Conservation (phyloP, 2,797 vertebrate species). For the Lateolabrax maculatus region DNA sequence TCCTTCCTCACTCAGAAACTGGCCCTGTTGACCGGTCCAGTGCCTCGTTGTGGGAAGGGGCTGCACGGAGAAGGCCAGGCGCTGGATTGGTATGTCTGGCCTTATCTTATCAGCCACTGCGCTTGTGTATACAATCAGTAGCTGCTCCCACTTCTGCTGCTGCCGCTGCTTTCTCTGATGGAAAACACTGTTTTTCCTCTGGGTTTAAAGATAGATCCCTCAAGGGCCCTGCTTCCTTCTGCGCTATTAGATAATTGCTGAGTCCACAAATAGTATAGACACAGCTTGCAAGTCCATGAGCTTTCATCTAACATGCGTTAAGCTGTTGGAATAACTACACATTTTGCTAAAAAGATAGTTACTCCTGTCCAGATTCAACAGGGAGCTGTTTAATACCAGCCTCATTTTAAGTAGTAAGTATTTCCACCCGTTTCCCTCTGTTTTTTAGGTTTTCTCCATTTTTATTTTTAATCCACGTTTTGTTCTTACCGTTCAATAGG, state of each 20-base stretch:
- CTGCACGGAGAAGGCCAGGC: constrained; percentile 23
- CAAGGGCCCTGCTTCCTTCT: constrained; percentile 66
- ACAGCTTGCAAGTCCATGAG: constrained; percentile 23
- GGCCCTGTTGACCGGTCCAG: constrained; percentile 42
- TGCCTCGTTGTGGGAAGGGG: constrained; percentile 21
- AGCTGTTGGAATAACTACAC: constrained; percentile 24
- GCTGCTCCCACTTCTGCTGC: constrained; percentile 46
- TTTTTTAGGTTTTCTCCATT: neutral
- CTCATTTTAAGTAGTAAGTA: constrained; percentile 8
- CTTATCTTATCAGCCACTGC: constrained; percentile 77
- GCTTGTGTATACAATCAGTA: constrained; percentile 67
- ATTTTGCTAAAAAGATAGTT: constrained; percentile 19
- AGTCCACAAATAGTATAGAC: constrained; percentile 49
- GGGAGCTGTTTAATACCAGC: constrained; percentile 14
- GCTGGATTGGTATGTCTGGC: constrained; percentile 59
- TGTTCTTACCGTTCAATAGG: neutral
- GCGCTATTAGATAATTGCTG: constrained; percentile 66
- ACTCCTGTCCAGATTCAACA: neutral
- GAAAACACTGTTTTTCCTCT: constrained; percentile 65
- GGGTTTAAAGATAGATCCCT: constrained; percentile 72
- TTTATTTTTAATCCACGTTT: neutral
- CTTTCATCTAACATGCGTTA: constrained; percentile 19
- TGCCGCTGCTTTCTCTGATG: constrained; percentile 53
- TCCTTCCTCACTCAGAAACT: constrained; percentile 43
- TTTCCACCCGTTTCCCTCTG: neutral